These are phyloP conservation scores for Hormiphora californensis DNA, from an alignment of 37 sponge, comb jelly and placozoan species.

Conservation along the genomic window DNA sequence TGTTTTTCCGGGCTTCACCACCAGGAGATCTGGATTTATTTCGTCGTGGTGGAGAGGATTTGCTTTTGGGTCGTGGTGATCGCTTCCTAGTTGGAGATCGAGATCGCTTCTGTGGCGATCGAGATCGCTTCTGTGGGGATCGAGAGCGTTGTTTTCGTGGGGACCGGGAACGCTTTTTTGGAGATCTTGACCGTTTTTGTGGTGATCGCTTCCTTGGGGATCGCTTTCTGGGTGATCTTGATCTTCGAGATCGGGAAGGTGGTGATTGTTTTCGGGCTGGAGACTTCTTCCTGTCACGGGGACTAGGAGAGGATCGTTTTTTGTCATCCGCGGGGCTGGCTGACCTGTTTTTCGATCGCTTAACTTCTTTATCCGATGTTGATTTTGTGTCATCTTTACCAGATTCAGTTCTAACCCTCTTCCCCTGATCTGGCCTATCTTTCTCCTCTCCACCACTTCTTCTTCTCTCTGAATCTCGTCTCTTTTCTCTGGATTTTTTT, in stretches of 20 bases:
- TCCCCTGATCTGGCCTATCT: no score
- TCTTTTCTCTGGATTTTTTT: not conserved
- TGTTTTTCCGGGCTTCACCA: not conserved
- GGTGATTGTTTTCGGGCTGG: not conserved
- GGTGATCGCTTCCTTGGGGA: not conserved
- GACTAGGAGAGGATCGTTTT: no score
- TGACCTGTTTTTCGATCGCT: no score
- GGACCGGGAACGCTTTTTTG: not conserved
- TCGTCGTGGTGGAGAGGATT: no score
- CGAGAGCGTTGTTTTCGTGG: not conserved
- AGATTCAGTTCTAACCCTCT: no score
- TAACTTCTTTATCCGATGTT: no score
- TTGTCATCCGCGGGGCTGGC: no score
- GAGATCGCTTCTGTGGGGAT: not conserved
- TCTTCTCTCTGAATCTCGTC: not conserved
- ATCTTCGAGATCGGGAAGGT: not conserved
- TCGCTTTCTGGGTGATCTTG: not conserved
- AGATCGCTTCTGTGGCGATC: not conserved
- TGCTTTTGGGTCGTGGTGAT: not conserved
- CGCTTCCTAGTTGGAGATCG: not conserved
- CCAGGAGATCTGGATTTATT: no score
- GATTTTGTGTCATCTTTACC: no score
- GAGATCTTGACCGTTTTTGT: not conserved
- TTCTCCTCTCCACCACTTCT: no score
- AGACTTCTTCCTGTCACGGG: not conserved